A percentile compares a stretch with the other conserved stretches of the same genome.
phyloP scores from a whole-genome alignment of 2,888 invertebrate genomes.

The Eledone cirrhosa region DNA sequence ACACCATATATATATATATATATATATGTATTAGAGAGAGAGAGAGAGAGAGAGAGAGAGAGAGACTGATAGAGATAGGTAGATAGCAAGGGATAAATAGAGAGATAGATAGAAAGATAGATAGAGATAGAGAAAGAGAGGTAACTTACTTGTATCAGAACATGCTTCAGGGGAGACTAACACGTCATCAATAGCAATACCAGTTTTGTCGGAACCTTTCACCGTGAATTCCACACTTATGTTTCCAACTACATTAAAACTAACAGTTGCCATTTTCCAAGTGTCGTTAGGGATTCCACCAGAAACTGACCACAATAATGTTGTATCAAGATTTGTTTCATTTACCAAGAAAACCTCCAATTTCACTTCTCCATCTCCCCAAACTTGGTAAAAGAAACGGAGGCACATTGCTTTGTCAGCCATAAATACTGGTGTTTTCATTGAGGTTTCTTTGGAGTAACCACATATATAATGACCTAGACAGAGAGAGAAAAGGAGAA shows the following conservation, averaged over 20 bases:
- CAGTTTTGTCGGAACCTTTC: conserved; percentile 39
- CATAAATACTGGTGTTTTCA: conserved; percentile 46
- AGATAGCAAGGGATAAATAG: too few relatives aligned
- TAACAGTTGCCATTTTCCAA: neutral
- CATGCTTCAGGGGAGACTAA: conserved; percentile 46
- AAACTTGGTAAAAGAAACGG: conserved; percentile 54
- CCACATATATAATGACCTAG: conserved; percentile 39
- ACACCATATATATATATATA: too few relatives aligned
- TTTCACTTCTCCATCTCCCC: conserved; percentile 41
- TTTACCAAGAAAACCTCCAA: conserved; percentile 40
- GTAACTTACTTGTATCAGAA: conserved; percentile 45
- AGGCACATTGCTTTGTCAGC: conserved; percentile 46
- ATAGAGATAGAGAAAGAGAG: too few relatives aligned
- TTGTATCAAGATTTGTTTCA: neutral
- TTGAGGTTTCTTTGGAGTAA: conserved; percentile 29
- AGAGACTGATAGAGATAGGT: neutral
- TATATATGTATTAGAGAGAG: too few relatives aligned
- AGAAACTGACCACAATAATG: neutral
- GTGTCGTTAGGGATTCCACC: neutral
- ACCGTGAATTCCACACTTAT: conserved; percentile 42
- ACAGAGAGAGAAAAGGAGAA: too few relatives aligned
- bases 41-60: too few relatives aligned
- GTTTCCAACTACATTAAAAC: neutral
- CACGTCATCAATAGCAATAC: conserved; percentile 55
- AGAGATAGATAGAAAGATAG: neutral